These are phyloP conservation scores for Tenthredo mesomela DNA, from an alignment of 2,888 invertebrate genomes.

Conservation along the genomic window DNA sequence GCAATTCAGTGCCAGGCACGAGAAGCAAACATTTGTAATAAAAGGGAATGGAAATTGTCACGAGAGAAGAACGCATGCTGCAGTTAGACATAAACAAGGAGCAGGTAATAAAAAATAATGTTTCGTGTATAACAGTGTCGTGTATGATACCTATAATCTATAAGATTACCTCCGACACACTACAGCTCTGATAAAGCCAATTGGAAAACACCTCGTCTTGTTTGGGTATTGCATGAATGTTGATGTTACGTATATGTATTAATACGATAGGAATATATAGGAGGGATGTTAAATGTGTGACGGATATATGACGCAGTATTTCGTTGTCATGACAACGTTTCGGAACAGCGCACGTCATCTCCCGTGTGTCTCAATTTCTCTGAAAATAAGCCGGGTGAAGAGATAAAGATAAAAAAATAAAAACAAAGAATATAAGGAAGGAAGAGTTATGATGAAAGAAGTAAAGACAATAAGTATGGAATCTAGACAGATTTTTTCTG, in stretches of 20 bases:
- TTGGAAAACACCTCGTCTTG: neutral
- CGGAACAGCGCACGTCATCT: conserved; percentile 31
- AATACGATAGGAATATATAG: neutral
- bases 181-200: conserved; percentile 18
- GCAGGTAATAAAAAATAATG: neutral
- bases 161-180: conserved; percentile 16
- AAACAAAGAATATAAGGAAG: neutral
- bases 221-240: neutral
- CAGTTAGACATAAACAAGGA: neutral
- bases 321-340: conserved; percentile 42
- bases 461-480: neutral
- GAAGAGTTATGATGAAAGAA: conserved; percentile 26
- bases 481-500: neutral
- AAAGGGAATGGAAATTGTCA: neutral
- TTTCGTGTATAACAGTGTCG: neutral
- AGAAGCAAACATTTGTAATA: neutral
- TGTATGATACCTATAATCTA: neutral
- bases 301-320: conserved; percentile 36
- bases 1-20: conserved; percentile 5
- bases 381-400: conserved; percentile 33
- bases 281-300: conserved; percentile 13
- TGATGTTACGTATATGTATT: neutral
- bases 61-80: neutral
- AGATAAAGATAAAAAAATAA: conserved; percentile 13
- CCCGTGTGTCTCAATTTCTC: conserved; percentile 28